phyloP scores from a whole-genome alignment of 2,888 invertebrate genomes.

The Drosophila kuntzei region DNA sequence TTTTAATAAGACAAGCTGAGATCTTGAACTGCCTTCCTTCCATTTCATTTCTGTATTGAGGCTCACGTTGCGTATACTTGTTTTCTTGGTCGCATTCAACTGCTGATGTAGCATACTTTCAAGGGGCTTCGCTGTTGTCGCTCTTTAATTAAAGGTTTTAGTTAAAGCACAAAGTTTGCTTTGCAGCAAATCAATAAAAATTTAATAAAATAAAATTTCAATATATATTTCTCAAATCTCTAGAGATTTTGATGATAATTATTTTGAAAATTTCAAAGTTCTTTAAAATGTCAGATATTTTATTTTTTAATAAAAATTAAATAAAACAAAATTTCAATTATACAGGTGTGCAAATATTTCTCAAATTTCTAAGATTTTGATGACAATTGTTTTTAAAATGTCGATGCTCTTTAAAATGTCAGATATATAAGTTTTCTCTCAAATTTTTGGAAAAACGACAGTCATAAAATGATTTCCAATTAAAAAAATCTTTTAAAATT shows the following conservation, averaged over 20 bases:
- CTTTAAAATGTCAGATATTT: no score
- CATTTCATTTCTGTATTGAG: not conserved
- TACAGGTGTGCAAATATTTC: no score
- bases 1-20: constrained; percentile 70
- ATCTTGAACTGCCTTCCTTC: constrained; percentile 26
- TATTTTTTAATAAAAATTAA: no score
- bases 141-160: constrained; percentile 11
- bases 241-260: not conserved
- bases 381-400: no score
- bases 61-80: constrained; percentile 45
- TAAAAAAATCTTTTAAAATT: no score
- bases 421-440: no score
- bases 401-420: no score
- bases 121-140: constrained; percentile 14
- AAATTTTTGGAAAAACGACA: no score
- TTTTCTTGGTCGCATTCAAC: constrained; percentile 25
- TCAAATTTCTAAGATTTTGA: no score
- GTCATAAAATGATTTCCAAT: no score
- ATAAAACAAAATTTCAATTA: no score
- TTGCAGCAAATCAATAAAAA: not conserved
- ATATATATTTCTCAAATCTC: not conserved
- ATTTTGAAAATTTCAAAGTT: no score
- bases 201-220: not conserved
- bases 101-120: constrained; percentile 25
- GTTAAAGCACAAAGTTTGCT: not conserved